Evolutionary conservation across 2,797 vertebrate genomes (phyloP).

Genomic region (Diglossa cyanea): DNA sequence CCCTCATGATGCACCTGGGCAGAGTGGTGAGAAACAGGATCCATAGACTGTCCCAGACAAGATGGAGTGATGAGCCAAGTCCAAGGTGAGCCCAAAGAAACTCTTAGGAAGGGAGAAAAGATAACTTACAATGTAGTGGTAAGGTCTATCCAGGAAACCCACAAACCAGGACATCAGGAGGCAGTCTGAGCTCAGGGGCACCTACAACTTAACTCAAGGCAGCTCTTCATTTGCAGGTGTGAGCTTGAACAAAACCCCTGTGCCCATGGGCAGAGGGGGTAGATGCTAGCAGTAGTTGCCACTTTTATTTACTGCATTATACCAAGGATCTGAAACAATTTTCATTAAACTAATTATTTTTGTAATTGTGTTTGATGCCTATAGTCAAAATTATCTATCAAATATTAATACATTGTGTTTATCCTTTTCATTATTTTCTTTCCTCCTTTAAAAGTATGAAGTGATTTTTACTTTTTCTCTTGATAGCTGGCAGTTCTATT

Average conservation of each 20-base stretch:
- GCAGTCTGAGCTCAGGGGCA: not conserved
- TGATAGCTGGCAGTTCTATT: not conserved
- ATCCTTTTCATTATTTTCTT: not conserved
- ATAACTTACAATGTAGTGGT: fast-evolving
- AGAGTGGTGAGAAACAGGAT: not conserved
- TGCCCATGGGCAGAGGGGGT: fast-evolving
- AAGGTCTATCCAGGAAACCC: not conserved
- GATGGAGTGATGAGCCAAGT: not conserved
- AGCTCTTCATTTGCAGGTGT: not conserved
- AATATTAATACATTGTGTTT: not conserved
- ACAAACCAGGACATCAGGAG: not conserved
- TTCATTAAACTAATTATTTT: not conserved
- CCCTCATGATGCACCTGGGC: not conserved
- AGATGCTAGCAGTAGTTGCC: not conserved
- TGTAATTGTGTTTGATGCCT: not conserved
- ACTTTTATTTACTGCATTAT: not conserved
- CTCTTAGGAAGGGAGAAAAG: not conserved
- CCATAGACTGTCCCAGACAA: fast-evolving
- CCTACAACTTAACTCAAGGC: too few species aligned
- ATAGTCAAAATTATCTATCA: not conserved
- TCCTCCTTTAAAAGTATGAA: not conserved
- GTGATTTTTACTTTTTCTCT: not conserved
- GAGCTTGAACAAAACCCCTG: not conserved
- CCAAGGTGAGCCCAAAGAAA: not conserved
- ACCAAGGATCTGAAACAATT: not conserved